Conservation (phyloP, 2,888 invertebrate genomes). For the Hypena proboscidalis region DNA sequence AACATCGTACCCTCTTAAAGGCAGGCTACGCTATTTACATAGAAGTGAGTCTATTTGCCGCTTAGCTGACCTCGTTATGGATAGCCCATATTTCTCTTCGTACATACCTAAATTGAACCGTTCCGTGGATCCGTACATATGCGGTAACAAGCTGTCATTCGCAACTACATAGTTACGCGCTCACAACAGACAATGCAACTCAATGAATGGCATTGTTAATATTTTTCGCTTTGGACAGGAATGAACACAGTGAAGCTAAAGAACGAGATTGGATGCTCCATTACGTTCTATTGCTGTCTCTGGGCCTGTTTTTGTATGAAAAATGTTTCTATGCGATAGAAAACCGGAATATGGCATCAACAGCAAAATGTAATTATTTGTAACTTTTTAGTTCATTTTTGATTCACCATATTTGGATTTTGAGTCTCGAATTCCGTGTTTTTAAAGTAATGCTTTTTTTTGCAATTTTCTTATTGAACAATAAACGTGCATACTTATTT, state of each 20-base stretch:
- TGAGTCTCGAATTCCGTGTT: no score
- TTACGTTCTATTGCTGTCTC: background rate
- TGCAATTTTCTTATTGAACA: no score
- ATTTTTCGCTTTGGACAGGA: background rate
- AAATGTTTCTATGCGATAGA: no score
- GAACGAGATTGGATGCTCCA: background rate
- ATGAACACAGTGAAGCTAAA: background rate
- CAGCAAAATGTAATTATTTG: no score
- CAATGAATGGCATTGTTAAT: slow-evolving; percentile 1
- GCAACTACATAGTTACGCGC: slow-evolving; percentile 1
- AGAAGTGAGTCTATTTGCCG: background rate
- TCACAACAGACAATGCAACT: background rate
- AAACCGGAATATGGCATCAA: no score
- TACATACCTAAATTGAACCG: background rate
- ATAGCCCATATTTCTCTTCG: background rate
- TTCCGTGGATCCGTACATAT: background rate
- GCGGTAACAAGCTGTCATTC: slow-evolving; percentile 2
- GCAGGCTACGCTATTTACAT: background rate
- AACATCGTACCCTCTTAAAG: background rate
- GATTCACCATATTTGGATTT: no score
- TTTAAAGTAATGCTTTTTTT: no score
- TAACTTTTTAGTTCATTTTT: no score
- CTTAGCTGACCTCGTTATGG: slow-evolving; percentile 4
- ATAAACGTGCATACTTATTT: no score
- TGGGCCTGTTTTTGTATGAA: background rate